Percentiles rank a stretch among this genome's conserved stretches.
Conservation (phyloP, 1,140 invertebrate genomes). For the Drosophila pectinifera region DNA sequence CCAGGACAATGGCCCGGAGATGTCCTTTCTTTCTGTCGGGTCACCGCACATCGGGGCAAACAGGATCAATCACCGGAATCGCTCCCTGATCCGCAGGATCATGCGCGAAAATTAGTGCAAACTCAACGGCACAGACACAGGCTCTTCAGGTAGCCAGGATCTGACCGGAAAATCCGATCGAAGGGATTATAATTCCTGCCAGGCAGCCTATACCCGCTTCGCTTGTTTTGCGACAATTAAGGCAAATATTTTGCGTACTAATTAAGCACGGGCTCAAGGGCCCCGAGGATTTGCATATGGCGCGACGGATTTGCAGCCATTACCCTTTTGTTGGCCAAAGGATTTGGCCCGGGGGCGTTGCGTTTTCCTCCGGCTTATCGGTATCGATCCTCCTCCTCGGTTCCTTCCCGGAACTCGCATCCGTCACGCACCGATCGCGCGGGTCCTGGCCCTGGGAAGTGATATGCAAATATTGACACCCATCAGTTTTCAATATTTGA, state of each 20-base stretch:
- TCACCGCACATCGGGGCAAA: conserved; percentile 72
- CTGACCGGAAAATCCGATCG: conserved; percentile 83
- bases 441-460: conserved; percentile 32
- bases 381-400: conserved; percentile 8
- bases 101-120: conserved; percentile 78
- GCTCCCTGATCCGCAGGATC: conserved; percentile 59
- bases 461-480: conserved; percentile 84
- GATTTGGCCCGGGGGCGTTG: conserved; percentile 64
- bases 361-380: conserved; percentile 45
- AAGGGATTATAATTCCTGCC: conserved; percentile 71
- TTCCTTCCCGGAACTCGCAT: conserved; percentile 42
- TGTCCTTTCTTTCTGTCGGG: conserved; percentile 50
- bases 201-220: conserved; percentile 12
- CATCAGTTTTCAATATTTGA: conserved; percentile 79
- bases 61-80: conserved; percentile 75
- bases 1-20: conserved; percentile 33
- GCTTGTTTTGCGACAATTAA: conserved; percentile 67
- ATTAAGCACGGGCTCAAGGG: conserved; percentile 63
- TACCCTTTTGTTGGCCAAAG: conserved; percentile 76
- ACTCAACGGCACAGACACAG: conserved; percentile 14
- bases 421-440: conserved; percentile 59
- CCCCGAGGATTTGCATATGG: conserved; percentile 64
- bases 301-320: conserved; percentile 73
- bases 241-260: conserved; percentile 85
- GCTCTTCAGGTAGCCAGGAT: conserved; percentile 34